phyloP scores from a whole-genome alignment of 2,113 vertebrate genomes.

The western clawed frog (Xenopus tropicalis) region UCB_Xtro_10.0 CM004446.2:113343501-113344000 shows the following conservation, averaged over 20 bases:
- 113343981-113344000: too few species aligned
- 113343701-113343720: slow-evolving; percentile 10
- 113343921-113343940: too few species aligned
- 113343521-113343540: not conserved
- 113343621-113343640: slow-evolving; percentile 3
- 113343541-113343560: slow-evolving; percentile 5
- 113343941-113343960: too few species aligned
- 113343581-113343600: not conserved
- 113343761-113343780: slow-evolving; percentile 6
- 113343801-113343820: slow-evolving; percentile 11
- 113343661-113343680: not conserved
- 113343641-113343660: not conserved
- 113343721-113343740: not conserved
- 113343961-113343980: too few species aligned
- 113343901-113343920: too few species aligned
- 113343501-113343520: slow-evolving; percentile 1
- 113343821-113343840: slow-evolving; percentile 9
- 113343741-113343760: slow-evolving; percentile 2
- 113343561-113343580: not conserved
- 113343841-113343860: not conserved
- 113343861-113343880: not conserved
- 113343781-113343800: slow-evolving; percentile 6
- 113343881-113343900: not conserved
- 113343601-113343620: not conserved
- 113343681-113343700: not conserved